Percentiles rank a stretch among this genome's conserved stretches.
Conservation (phyloP, 2,797 vertebrate species). For the Aselliscus stoliczkanus region DNA sequence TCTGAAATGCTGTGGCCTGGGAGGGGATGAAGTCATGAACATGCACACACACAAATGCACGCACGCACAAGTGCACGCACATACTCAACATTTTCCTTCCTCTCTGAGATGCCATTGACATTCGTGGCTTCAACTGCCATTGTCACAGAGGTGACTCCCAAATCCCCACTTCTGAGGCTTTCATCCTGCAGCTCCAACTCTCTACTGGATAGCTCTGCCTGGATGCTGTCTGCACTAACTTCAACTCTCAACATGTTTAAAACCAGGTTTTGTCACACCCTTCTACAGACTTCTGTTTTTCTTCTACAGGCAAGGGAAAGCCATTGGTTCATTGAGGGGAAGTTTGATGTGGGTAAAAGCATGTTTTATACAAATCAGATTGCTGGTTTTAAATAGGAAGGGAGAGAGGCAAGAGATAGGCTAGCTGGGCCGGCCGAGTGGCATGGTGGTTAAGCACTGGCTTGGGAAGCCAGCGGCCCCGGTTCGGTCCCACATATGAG, state of each 20-base stretch:
- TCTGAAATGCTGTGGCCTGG: background rate
- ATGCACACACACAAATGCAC: accelerated
- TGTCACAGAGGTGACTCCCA: background rate
- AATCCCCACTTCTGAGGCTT: background rate
- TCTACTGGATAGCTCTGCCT: background rate
- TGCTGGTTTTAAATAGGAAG: conserved; percentile 13
- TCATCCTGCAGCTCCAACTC: background rate
- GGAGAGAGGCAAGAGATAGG: background rate
- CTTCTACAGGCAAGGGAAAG: background rate
- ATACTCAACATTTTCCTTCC: background rate
- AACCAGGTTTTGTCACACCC: background rate
- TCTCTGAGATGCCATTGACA: background rate
- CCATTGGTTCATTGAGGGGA: background rate
- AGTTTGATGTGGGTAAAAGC: background rate
- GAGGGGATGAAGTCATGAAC: background rate
- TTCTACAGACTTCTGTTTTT: background rate
- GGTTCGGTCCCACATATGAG: too few species aligned
- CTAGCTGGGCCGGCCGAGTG: too few species aligned
- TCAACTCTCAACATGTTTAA: background rate
- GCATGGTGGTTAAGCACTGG: too few species aligned
- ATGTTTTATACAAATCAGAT: background rate
- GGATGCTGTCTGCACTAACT: background rate
- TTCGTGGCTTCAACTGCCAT: background rate
- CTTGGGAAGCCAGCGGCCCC: too few species aligned
- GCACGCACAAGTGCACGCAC: too few species aligned